Percentiles rank a stretch among this genome's conserved stretches.
phyloP scores from a whole-genome alignment of 1,140 invertebrate genomes.

The Procambarus virginalis region DNA sequence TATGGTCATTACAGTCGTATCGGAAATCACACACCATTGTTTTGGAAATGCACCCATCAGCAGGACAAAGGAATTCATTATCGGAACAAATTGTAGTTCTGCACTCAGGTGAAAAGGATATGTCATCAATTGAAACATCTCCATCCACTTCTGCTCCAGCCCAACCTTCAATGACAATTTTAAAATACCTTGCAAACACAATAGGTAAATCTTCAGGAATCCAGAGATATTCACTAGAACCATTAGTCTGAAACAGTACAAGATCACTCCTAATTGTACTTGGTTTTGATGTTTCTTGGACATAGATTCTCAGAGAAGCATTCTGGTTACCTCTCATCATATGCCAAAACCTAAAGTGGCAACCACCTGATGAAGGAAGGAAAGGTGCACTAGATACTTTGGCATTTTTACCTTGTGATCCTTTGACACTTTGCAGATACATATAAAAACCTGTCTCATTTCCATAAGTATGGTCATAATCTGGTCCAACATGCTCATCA shows the following conservation, averaged over 20 bases:
- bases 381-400: conserved; percentile 30
- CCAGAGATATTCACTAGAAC: conserved; percentile 33
- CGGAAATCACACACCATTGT: conserved; percentile 45
- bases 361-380: conserved; percentile 7
- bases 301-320: conserved; percentile 26
- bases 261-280: not conserved
- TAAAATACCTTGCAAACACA: conserved; percentile 38
- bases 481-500: conserved; percentile 56
- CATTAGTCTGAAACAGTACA: conserved; percentile 26
- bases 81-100: conserved; percentile 21
- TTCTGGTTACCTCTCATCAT: conserved; percentile 39
- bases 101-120: conserved; percentile 43
- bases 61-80: conserved; percentile 27
- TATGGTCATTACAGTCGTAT: conserved; percentile 42
- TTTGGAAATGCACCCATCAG: conserved; percentile 17
- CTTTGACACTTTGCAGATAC: conserved; percentile 38
- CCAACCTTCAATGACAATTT: conserved; percentile 42
- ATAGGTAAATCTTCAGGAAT: conserved; percentile 14
- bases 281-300: conserved; percentile 13
- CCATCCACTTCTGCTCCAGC: conserved; percentile 6
- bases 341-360: conserved; percentile 56
- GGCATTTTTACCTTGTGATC: conserved; percentile 17
- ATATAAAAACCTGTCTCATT: conserved; percentile 56
- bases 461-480: conserved; percentile 55
- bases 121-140: conserved; percentile 53